Evolutionary conservation across 2,797 vertebrate species (phyloP), one percentile per base, ranked within the genome.

Genomic region (Sebastes minor): DNA sequence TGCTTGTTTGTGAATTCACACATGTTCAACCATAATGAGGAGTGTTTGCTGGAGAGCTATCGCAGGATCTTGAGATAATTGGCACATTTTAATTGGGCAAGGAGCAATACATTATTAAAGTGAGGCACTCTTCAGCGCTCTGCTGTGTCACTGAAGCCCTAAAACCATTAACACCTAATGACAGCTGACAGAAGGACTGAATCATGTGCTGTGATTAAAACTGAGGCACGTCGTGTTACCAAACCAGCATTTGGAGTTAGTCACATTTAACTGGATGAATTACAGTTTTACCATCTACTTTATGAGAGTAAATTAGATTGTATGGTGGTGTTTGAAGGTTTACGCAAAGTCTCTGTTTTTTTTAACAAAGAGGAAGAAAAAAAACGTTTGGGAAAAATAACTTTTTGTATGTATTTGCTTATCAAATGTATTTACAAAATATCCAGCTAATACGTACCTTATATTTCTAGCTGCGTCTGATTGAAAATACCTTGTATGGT

Each of bases 11-110:
- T 88, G 83, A 83, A 84, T 86, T 74, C 63, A 73, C 74, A 81
- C 82, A 85, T 79, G 66, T 83, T 73, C 20, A 55, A 20, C 68
- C 65, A 49, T 75, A 75, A 82, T 59, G 76, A 81, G 69, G 69
- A 78, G 60, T 63, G 71, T 83, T 86, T 87, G 78, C 70, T 82
- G 72, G 84, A 87, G 88, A 84, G 76, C 83, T 72, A 73, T 90
- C 81, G 70, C 86, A 89, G 86, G 80, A 91, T 88, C 81, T 83
- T 52, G 35, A 83, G 75, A 84, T 93, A 93, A 92, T 88, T 93
- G 91, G 79, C 86, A 85, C 89, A 84, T 91, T 91, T 92, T 92
- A 93, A 92, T 89, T 91, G 86, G 75, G 63, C 63, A 76, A 82
- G 33, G 59, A 66, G 87, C 20, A 23, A 86, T 87, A 59, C 72